These are phyloP conservation scores for Xenops minutus DNA, from an alignment of 2,797 vertebrate genomes.

Conservation along the genomic window DNA sequence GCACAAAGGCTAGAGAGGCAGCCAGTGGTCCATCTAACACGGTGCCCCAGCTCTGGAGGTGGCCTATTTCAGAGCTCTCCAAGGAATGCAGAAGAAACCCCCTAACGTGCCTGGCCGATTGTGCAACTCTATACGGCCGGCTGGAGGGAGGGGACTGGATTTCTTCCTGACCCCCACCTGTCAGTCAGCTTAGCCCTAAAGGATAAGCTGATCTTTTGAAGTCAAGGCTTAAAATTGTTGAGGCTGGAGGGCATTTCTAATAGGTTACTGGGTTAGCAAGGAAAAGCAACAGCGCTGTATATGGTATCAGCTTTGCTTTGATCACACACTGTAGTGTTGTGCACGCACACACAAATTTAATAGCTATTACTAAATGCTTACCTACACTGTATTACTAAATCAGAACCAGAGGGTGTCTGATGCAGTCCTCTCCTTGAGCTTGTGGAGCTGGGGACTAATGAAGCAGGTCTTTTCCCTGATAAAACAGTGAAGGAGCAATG, in stretches of 20 bases:
- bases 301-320: neutral
- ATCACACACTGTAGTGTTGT: neutral
- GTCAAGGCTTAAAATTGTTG: constrained; percentile 37
- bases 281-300: neutral
- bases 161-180: neutral
- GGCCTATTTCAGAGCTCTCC: neutral
- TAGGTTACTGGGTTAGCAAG: constrained; percentile 16
- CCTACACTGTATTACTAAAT: neutral
- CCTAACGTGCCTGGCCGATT: neutral
- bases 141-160: neutral
- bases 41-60: neutral
- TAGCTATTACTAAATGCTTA: neutral
- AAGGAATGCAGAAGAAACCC: neutral
- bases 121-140: neutral
- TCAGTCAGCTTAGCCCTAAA: neutral
- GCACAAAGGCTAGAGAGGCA: neutral
- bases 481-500: neutral
- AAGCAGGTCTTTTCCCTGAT: neutral
- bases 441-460: neutral
- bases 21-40: neutral
- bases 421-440: neutral
- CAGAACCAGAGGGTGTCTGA: neutral
- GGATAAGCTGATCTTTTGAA: constrained; percentile 47
- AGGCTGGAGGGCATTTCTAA: constrained; percentile 30
- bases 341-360: neutral